Percentiles rank a stretch among this genome's conserved stretches.
phyloP scores from a whole-genome alignment of 2,888 invertebrate genomes.

The Hecatera dysodea region DNA sequence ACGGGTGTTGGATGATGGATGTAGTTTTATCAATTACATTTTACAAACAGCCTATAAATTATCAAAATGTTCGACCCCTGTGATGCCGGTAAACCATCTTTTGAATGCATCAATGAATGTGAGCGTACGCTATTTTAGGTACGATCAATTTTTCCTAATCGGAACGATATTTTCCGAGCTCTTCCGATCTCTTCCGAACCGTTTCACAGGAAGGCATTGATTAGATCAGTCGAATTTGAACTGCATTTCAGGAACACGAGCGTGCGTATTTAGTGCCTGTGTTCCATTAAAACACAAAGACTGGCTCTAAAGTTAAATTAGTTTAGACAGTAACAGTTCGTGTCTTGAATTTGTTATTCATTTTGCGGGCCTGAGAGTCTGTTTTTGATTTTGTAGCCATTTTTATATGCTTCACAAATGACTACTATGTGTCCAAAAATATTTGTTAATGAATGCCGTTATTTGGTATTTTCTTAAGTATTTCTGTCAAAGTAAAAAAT shows the following conservation, averaged over 20 bases:
- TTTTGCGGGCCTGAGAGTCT: constrained; percentile 9
- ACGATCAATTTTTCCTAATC: constrained; percentile 10
- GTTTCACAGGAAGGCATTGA: constrained; percentile 42
- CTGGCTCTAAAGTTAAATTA: constrained; percentile 45
- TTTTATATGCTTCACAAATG: background rate
- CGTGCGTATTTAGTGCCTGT: constrained; percentile 28
- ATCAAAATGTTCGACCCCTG: no score
- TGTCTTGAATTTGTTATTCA: constrained; percentile 36
- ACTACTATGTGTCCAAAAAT: background rate
- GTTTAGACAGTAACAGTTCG: constrained; percentile 34
- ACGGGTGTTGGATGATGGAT: no score
- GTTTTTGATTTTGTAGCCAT: constrained; percentile 2
- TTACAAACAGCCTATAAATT: no score
- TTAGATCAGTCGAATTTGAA: constrained; percentile 47
- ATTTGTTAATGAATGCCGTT: background rate
- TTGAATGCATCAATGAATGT: background rate
- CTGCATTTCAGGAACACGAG: constrained; percentile 48
- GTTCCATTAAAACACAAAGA: constrained; percentile 35
- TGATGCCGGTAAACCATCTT: background rate
- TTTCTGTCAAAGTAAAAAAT: no score
- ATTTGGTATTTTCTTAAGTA: background rate
- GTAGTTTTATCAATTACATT: no score
- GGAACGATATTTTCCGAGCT: constrained; percentile 21
- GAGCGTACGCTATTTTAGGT: constrained; percentile 8
- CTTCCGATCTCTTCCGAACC: constrained; percentile 11